Evolutionary conservation across 2,113 vertebrate species (phyloP).

Genomic region (Mormoops blainvillei): DNA sequence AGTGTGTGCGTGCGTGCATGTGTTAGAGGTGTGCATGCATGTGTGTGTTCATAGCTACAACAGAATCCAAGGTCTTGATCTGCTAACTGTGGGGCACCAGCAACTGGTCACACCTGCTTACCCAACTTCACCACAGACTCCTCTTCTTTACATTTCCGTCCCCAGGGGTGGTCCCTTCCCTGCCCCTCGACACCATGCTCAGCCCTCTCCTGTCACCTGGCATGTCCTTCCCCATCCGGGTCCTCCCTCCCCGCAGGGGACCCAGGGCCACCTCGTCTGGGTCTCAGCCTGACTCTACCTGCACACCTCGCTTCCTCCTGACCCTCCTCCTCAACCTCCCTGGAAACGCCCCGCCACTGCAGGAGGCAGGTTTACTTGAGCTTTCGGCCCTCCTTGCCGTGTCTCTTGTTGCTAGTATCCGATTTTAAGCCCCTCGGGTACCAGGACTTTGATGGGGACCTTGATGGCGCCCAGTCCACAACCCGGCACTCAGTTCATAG

Average conservation of each 20-base stretch:
- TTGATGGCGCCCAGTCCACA: rapidly evolving
- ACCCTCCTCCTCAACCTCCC: rapidly evolving
- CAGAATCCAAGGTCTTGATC: not conserved
- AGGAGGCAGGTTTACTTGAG: not conserved
- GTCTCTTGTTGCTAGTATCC: rapidly evolving
- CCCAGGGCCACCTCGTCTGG: not conserved
- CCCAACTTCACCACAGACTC: too few relatives aligned
- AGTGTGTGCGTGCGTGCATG: not conserved
- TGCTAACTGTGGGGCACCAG: not conserved
- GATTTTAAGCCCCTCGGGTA: too few relatives aligned
- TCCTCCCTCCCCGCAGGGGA: too few relatives aligned
- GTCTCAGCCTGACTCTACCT: not conserved
- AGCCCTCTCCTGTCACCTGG: not conserved
- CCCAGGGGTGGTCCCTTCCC: not conserved
- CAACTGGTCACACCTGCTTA: not conserved
- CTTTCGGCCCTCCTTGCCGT: not conserved
- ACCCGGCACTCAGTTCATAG: not conserved
- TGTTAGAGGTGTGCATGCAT: not conserved
- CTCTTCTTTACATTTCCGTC: not conserved
- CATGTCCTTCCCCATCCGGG: not conserved
- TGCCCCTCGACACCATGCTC: not conserved
- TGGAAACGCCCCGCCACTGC: not conserved
- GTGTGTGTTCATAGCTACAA: too few relatives aligned
- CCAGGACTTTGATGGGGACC: not conserved
- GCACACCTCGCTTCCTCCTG: rapidly evolving